These are phyloP conservation scores for Galeruca laticollis DNA, from an alignment of 2,888 invertebrate genomes.

Conservation along the genomic window DNA sequence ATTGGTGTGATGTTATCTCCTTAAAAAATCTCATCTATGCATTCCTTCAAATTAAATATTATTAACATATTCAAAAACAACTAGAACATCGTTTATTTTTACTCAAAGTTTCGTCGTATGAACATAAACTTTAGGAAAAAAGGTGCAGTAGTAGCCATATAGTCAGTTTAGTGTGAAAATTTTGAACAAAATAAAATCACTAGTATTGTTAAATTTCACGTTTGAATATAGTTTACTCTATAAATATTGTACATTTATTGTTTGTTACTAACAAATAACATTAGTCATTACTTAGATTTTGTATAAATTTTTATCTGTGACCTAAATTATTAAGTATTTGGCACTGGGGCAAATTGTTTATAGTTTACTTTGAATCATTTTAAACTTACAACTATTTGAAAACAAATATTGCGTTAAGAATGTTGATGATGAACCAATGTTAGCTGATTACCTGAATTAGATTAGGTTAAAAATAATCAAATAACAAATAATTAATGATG, in stretches of 20 bases:
- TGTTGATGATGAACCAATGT: too few relatives aligned
- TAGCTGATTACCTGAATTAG: too few relatives aligned
- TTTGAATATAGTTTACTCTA: not conserved
- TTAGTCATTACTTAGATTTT: too few relatives aligned
- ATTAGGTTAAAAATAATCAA: too few relatives aligned
- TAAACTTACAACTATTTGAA: too few relatives aligned
- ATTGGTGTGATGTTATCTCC: too few relatives aligned
- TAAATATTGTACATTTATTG: slow-evolving; percentile 4
- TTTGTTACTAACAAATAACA: slow-evolving; percentile 5
- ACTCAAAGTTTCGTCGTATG: not conserved
- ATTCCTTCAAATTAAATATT: too few relatives aligned
- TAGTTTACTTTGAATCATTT: not conserved
- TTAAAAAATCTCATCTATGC: too few relatives aligned
- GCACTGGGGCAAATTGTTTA: not conserved
- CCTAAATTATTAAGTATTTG: not conserved
- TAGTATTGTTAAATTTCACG: not conserved
- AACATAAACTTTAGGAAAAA: not conserved
- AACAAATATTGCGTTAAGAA: too few relatives aligned
- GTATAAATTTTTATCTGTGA: not conserved
- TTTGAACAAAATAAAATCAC: not conserved
- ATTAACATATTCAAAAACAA: too few relatives aligned
- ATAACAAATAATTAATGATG: too few relatives aligned
- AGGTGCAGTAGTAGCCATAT: not conserved
- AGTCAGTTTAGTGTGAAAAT: not conserved
- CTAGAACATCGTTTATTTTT: too few relatives aligned